Percentiles rank a stretch among this genome's conserved stretches.
Evolutionary conservation across 2,113 vertebrate species (phyloP).

Genomic region (Scalopus aquaticus): DNA sequence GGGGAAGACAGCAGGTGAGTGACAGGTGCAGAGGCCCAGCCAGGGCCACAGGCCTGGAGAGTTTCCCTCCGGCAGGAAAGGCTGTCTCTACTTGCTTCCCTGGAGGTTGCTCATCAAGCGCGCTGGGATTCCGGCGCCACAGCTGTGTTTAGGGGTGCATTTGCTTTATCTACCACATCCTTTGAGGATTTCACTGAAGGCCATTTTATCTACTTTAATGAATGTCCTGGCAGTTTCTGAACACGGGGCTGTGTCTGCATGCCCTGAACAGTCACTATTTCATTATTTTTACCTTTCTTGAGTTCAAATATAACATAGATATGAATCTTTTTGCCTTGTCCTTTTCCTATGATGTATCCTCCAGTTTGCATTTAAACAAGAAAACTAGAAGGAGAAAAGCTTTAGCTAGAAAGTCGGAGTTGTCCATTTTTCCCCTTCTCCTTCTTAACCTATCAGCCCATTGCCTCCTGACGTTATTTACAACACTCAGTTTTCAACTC

Average conservation of each 20-base stretch:
- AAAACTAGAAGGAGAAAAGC: neutral
- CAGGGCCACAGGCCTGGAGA: neutral
- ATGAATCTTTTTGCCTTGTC: neutral
- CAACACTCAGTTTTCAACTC: neutral
- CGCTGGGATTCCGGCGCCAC: constrained; percentile 56
- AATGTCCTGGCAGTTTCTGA: constrained; percentile 46
- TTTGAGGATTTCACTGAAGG: constrained; percentile 72
- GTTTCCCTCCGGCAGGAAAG: neutral
- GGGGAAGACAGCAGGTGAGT: constrained; percentile 25
- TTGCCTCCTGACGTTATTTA: neutral
- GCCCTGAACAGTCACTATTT: neutral
- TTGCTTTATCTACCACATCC: constrained; percentile 69
- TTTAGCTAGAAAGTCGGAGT: neutral
- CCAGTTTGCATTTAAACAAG: neutral
- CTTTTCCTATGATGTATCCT: neutral
- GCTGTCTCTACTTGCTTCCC: constrained; percentile 57
- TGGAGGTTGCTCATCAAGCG: neutral
- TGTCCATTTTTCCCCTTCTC: neutral
- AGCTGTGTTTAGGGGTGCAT: constrained; percentile 75
- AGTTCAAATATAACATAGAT: neutral
- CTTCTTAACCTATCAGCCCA: neutral
- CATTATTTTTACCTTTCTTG: neutral
- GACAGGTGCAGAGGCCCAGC: neutral
- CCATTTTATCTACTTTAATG: constrained; percentile 63
- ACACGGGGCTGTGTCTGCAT: neutral